Evolutionary conservation across 2,888 invertebrate genomes (phyloP), one percentile per base, ranked within the genome.

Genomic region (Ophion costatus): DNA sequence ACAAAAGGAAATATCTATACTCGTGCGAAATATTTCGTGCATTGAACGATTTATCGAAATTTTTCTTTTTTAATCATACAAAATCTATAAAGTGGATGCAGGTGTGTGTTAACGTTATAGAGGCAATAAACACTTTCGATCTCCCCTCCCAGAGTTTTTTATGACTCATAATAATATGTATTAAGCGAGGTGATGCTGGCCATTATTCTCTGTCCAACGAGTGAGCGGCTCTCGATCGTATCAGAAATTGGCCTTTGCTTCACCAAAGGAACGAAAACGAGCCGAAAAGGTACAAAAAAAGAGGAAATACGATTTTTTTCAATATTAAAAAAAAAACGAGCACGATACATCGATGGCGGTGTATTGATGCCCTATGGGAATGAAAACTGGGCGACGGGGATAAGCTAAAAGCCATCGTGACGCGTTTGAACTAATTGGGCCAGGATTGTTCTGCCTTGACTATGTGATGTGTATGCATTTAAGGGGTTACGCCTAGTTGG

Each of bases 111-210:
- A 67, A 56, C 51, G 17, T 24, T 45, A 63, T 66, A 24, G 77
- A 73, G 78, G 71, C 82, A 73, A 82, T 78, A 77, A 82, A 67
- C 67, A 73, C 57, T 77, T 73, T 81, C 63, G 57, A 84, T 84
- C 77, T 73, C 69, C 77, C 57, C 84, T 76, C 57, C 45, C 75
- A 61, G 22, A 4, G 22, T 10, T 71, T 75, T 84, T 84, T 84
- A 84, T 82, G 84, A 82, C 81, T 78, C 78, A 79, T 84, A 84
- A 84, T 84, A 79, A 84, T 76, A 84, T 66, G 75, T 79, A 82
- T 84, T 78, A 75, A 56, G 78, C 75, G 73, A 61, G 66, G 64
- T 61, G 73, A 73, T 84, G 83, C 64, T 70, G 82, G 14, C 45
- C 56, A 29, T 73, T 51, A 64, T 57, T 83, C 74, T 79, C 66